phyloP scores from a whole-genome alignment of 1,140 invertebrate species.

The Drosophila miranda region DNA sequence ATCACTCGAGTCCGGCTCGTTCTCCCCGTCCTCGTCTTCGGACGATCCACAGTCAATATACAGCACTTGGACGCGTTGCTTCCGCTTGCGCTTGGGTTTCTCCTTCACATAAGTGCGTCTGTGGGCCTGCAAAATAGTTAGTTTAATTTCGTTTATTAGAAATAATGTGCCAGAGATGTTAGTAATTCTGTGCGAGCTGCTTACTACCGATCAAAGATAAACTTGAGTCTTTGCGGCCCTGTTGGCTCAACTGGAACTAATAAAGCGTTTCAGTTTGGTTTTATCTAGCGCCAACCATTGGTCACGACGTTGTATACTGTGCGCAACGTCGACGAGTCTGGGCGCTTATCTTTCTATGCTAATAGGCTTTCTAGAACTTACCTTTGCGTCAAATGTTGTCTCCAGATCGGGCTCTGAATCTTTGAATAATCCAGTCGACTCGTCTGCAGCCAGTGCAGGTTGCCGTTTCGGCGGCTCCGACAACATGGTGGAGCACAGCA shows the following conservation, averaged over 20 bases:
- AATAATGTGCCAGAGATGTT: not conserved
- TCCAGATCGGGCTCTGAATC: slow-evolving; percentile 54
- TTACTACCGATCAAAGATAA: slow-evolving; percentile 76
- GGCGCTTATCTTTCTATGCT: slow-evolving; percentile 10
- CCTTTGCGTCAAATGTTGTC: slow-evolving; percentile 65
- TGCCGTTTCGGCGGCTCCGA: not conserved
- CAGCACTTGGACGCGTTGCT: slow-evolving; percentile 53
- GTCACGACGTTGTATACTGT: not conserved
- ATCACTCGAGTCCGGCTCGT: slow-evolving; percentile 46
- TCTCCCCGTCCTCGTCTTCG: slow-evolving; percentile 53
- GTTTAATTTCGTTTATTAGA: not conserved
- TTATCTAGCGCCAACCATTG: slow-evolving; percentile 47
- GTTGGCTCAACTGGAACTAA: slow-evolving; percentile 63
- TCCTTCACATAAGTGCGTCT: slow-evolving; percentile 66
- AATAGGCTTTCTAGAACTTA: not conserved
- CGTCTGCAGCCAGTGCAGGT: slow-evolving; percentile 19
- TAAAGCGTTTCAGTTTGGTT: slow-evolving; percentile 42
- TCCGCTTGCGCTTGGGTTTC: slow-evolving; percentile 65
- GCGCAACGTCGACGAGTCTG: not conserved
- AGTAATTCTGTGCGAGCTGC: slow-evolving; percentile 51
- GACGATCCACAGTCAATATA: slow-evolving; percentile 67
- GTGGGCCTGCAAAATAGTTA: slow-evolving; percentile 37
- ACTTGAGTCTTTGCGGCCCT: slow-evolving; percentile 77
- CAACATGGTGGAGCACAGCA: slow-evolving; percentile 71
- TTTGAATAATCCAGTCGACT: slow-evolving; percentile 42